Percentiles rank a stretch among this genome's conserved stretches.
phyloP scores from a whole-genome alignment of 37 sponge, comb jelly and placozoan genomes.

The Crambe crambe region DNA sequence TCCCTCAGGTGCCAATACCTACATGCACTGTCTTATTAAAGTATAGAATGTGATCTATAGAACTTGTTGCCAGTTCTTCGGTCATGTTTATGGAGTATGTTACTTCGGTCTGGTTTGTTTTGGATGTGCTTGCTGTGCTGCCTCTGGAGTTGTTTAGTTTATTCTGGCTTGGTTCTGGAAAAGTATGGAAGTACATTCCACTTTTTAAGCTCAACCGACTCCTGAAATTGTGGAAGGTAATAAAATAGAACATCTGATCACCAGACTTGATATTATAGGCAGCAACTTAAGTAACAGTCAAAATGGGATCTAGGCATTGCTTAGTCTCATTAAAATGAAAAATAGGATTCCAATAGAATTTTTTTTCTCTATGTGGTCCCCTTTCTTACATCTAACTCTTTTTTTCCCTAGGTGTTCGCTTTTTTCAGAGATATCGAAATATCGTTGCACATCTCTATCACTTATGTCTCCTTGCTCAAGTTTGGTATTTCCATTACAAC shows the following conservation, averaged over 20 bases:
- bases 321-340: no score
- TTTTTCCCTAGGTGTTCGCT: slow-evolving; percentile 39
- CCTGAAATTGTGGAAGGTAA: slow-evolving; percentile 74
- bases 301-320: no score
- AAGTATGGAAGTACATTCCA: slow-evolving; percentile 44
- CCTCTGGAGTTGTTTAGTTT: slow-evolving; percentile 62
- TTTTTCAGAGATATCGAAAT: slow-evolving; percentile 59
- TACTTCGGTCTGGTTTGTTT: slow-evolving; percentile 35
- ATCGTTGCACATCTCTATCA: slow-evolving; percentile 62
- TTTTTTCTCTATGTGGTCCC: no score
- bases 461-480: slow-evolving; percentile 45
- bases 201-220: slow-evolving; percentile 68
- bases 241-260: not conserved
- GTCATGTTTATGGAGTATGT: slow-evolving; percentile 24
- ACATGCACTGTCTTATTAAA: not conserved
- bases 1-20: slow-evolving; percentile 41
- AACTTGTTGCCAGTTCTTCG: slow-evolving; percentile 8
- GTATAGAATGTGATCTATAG: not conserved
- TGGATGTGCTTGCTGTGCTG: slow-evolving; percentile 64
- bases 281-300: no score
- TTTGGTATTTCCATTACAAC: slow-evolving; percentile 67
- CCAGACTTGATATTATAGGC: no score
- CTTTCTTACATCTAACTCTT: no score
- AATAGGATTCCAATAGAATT: no score
- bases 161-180: slow-evolving; percentile 8